A percentile compares a stretch with the other conserved stretches of the same genome.
phyloP scores from a whole-genome alignment of 2,113 vertebrate species.

The Otis tarda region DNA sequence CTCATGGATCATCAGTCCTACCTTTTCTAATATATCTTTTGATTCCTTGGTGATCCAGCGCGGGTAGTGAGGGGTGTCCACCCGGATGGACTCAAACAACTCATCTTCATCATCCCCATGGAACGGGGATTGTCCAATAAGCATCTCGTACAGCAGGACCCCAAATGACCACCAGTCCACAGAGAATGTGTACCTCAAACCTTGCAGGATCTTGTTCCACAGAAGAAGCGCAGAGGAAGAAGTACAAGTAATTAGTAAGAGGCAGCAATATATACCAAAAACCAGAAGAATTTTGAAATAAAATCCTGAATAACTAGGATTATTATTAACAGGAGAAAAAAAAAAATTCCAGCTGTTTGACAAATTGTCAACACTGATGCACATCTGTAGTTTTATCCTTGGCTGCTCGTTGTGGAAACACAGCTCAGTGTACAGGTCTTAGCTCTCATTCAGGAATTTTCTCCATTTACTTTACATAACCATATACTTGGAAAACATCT shows the following conservation, averaged over 20 bases:
- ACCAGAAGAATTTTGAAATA: not conserved
- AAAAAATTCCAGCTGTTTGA: not conserved
- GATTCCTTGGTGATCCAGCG: slow-evolving; percentile 97
- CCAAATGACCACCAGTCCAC: slow-evolving; percentile 99
- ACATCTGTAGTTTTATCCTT: not conserved
- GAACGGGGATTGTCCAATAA: slow-evolving; percentile 97
- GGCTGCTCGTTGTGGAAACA: not conserved
- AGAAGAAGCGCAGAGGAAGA: not conserved
- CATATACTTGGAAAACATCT: not conserved
- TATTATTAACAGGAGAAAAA: not conserved
- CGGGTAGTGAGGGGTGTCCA: slow-evolving; percentile 93
- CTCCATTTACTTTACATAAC: not conserved
- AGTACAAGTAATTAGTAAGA: accelerated
- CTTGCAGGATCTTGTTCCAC: slow-evolving; percentile 86
- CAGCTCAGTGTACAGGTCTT: not conserved
- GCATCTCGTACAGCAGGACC: slow-evolving; percentile 96
- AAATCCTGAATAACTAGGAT: not conserved
- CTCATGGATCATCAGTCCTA: not conserved
- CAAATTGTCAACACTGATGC: not conserved
- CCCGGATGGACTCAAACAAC: slow-evolving; percentile 95
- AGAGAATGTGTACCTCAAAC: slow-evolving; percentile 92
- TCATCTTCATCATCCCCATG: slow-evolving; percentile 98
- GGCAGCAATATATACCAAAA: not conserved
- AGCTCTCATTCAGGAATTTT: not conserved
- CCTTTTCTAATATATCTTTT: slow-evolving; percentile 93